Evolutionary conservation across 2,113 vertebrate genomes (phyloP), one percentile per base, ranked within the genome.

Genomic region (Tachycineta bicolor): DNA sequence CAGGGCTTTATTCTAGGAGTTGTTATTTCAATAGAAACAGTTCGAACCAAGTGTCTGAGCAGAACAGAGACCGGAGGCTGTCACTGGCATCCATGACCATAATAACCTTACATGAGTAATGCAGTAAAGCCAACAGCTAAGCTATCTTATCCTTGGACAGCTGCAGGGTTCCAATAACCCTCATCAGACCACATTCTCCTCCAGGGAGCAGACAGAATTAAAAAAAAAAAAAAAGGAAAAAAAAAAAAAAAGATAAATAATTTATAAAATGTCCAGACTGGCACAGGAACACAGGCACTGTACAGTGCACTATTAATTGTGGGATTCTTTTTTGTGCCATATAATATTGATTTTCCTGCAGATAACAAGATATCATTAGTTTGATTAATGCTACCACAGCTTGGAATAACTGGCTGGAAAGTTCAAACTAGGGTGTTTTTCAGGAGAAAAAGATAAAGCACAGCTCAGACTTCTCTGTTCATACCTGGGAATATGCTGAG

Each of bases 351-450:
- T 96, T 91, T 92, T 93, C 21, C 25, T 87, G 87, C 63, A 90
- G 80, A 94, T 97, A 94, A 80, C 70, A 89, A 83, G 85, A 43
- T 96, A 91, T 80, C 83, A 90, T 96, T 93, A 95, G 49, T 87
- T 95, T 97, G 91, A 97, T 94, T 86, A 93, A 95, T 96, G 62
- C 28, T 46, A 89, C 74, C 85, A 71, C 87, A 93, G 37, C 67
- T 88, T 94, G 74, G 68, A 89, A 89, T 83, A 96, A 91, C 67
- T 84, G 76, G 26, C 49, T 91, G 24, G 55, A 78, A 91, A 91
- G 74, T 95, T 95, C 91, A 91, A 83, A 83, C 39, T 56, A 53
- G 69, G 39, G 25, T 26, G 89, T 96, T 93, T 93, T 75, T 93
- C 77, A 83, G 59, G 19, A 94, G 65, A 47, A 90, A 44, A 89